Base-by-base conservation (phyloP, 2,113 vertebrate genomes). In the Crypturellus undulatus region DNA sequence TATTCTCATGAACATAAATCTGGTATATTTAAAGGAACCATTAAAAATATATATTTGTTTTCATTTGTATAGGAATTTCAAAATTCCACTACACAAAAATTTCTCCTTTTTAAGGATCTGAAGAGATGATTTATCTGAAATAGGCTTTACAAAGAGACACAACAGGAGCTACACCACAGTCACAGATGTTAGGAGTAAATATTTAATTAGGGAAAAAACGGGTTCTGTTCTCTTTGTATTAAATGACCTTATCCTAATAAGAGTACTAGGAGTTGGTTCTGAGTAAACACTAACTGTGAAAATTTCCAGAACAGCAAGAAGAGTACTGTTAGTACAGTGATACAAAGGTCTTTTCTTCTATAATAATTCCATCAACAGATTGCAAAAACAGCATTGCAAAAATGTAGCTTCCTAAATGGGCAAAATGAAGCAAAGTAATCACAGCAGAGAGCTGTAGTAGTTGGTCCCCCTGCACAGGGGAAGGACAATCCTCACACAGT, bases 401-500 rank as follows among this genome's bases (percentile, higher is more conserved):
- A 89, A 79, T 85, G 5, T 38, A 79, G 21, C 1, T 4, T 59
- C 52, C 21, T 30, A 36, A n/a, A 47, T 45, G 32, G 30, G 13
- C 3, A 67, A 69, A 8, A 10, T 71, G 17, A 47, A 36, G 4
- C 32, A 65, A 56, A 45, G 5, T 42, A 21, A 14, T 7, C 3
- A 0, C 36, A 7, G 1, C 4, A 21, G 38, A 72, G 54, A 45
- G 14, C 28, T 17, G n/a, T 36, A 68, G 72, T 64, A 51, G 20
- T 3, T 26, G 30, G 6, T 18, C 8, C 6, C 6, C 7, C 15
- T 26, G 11, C 0, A 2, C 82, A 85, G 26, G 40, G 56, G 56
- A 72, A n/a, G 0, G 1, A 26, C 26, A 0, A 63, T 17, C 15
- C 26, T 6, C 18, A 69, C 38, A 24, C 8, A 76, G 8, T 7